phyloP scores from a whole-genome alignment of 2,888 invertebrate species.

The Meiosimyza decipiens region DNA sequence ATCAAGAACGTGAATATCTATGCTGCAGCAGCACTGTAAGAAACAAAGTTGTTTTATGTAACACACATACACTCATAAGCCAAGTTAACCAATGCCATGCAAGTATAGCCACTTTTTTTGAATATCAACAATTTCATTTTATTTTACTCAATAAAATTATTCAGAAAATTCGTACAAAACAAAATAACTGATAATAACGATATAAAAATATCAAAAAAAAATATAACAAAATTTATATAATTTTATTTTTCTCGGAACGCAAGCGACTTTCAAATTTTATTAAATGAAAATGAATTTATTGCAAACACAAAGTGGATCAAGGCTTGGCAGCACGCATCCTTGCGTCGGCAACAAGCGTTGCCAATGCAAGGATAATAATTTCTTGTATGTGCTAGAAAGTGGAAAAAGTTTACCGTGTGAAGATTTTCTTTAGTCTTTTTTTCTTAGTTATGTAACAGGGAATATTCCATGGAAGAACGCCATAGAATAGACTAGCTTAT shows the following conservation, averaged over 20 bases:
- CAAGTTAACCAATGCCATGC: neutral
- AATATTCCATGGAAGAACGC: neutral
- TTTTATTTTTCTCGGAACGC: slow-evolving; percentile 8
- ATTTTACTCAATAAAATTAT: neutral
- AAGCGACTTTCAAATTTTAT: slow-evolving; percentile 36
- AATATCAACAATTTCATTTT: slow-evolving; percentile 8
- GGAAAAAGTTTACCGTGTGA: too few species aligned
- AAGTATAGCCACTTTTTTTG: neutral
- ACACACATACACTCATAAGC: neutral
- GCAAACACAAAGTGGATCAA: slow-evolving; percentile 31
- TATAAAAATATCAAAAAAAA: too few species aligned
- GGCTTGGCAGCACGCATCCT: neutral
- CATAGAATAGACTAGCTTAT: neutral
- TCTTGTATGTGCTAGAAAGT: too few species aligned
- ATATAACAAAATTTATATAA: too few species aligned
- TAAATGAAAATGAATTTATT: slow-evolving; percentile 40
- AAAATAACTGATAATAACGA: too few species aligned
- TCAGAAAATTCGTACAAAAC: too few species aligned
- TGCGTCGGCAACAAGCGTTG: too few species aligned
- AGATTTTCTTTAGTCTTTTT: neutral
- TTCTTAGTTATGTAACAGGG: neutral
- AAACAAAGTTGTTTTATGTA: neutral
- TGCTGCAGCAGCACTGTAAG: neutral
- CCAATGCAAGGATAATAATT: too few species aligned
- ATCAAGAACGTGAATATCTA: neutral